Percentiles rank a stretch among this genome's conserved stretches.
Evolutionary conservation across 2,888 invertebrate species (phyloP).

Genomic region (Macrosoma leucophasiata): DNA sequence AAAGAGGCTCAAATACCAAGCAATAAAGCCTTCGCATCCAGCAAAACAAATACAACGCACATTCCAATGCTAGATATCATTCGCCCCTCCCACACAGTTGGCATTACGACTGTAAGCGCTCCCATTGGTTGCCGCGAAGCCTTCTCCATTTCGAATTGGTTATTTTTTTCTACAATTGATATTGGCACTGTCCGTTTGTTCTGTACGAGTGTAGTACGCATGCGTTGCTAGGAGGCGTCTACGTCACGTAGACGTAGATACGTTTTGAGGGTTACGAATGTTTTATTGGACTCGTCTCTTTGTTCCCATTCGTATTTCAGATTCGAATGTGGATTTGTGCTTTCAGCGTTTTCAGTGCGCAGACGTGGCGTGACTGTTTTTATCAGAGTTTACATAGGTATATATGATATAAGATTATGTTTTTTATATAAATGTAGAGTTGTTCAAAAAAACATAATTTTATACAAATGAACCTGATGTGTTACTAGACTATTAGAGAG

Average conservation of each 20-base stretch:
- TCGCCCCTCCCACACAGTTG: constrained; percentile 74
- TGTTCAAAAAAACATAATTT: too few relatives aligned
- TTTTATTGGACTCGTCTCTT: constrained; percentile 70
- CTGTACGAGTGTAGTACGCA: constrained; percentile 58
- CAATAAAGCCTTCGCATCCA: constrained; percentile 71
- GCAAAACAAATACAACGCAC: constrained; percentile 74
- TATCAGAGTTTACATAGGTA: too few relatives aligned
- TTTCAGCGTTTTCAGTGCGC: constrained; percentile 48
- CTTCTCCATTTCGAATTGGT: constrained; percentile 74
- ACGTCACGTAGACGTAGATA: constrained; percentile 72
- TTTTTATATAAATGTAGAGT: too few relatives aligned
- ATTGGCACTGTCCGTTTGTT: constrained; percentile 70
- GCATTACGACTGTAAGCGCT: constrained; percentile 72
- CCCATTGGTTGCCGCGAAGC: constrained; percentile 71
- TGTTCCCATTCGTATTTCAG: constrained; percentile 64
- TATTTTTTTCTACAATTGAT: constrained; percentile 74
- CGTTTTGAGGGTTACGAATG: constrained; percentile 62
- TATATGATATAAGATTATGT: too few relatives aligned
- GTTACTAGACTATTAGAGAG: too few relatives aligned
- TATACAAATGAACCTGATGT: too few relatives aligned
- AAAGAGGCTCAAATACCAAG: constrained; percentile 70
- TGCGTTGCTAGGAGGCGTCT: constrained; percentile 61
- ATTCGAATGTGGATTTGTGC: constrained; percentile 62
- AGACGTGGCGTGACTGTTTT: constrained; percentile 49
- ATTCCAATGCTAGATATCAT: constrained; percentile 77